These are phyloP conservation scores for Hyperoplus immaculatus DNA, from an alignment of 2,797 vertebrate species.

Conservation along the genomic window DNA sequence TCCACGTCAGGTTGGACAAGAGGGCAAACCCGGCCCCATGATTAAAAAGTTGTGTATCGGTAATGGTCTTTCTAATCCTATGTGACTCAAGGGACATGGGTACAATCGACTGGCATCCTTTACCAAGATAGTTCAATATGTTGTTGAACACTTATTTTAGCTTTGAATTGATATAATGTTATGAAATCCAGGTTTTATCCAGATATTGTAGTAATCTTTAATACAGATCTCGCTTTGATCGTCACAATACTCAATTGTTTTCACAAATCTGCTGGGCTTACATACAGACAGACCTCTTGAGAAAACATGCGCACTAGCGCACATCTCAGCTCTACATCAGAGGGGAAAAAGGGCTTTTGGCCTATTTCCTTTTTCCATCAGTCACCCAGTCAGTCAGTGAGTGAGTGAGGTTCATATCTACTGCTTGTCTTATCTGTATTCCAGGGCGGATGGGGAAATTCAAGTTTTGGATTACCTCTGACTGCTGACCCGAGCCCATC, in stretches of 20 bases:
- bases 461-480: slow-evolving; percentile 84
- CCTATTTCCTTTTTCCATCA: slow-evolving; percentile 83
- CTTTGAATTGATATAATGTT: not conserved
- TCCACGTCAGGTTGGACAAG: slow-evolving; percentile 65
- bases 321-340: slow-evolving; percentile 75
- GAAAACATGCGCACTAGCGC: slow-evolving; percentile 47
- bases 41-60: slow-evolving; percentile 69
- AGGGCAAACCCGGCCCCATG: slow-evolving; percentile 72
- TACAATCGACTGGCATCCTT: slow-evolving; percentile 24
- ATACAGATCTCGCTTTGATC: slow-evolving; percentile 12
- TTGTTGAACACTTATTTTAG: not conserved
- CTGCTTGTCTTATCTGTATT: slow-evolving; percentile 83
- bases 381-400: slow-evolving; percentile 59
- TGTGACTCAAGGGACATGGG: slow-evolving; percentile 41
- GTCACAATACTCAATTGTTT: slow-evolving; percentile 8
- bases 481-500: slow-evolving; percentile 78
- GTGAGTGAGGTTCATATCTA: slow-evolving; percentile 73
- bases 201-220: not conserved
- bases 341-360: slow-evolving; percentile 66
- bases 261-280: slow-evolving; percentile 32
- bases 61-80: slow-evolving; percentile 57
- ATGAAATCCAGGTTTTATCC: not conserved
- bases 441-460: slow-evolving; percentile 80
- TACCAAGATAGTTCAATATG: slow-evolving; percentile 28
- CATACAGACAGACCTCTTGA: slow-evolving; percentile 53